Base-by-base conservation (phyloP, 64 coral and sea anemone species). In the Montipora cactus region DNA sequence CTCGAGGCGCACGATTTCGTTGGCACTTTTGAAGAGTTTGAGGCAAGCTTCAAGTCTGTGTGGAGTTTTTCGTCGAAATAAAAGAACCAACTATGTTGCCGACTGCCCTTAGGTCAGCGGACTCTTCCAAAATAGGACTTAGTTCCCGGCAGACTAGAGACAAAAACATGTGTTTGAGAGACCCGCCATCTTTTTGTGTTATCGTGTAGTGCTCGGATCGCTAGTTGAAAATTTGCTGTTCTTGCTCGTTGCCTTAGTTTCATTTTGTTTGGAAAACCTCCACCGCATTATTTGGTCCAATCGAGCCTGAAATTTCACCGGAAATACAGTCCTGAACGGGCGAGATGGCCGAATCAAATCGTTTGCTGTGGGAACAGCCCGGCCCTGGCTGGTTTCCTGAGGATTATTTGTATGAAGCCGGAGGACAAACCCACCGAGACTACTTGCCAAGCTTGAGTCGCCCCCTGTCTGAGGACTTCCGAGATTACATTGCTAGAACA, bases 311-410 rank as follows among this genome's bases (percentile, higher is more conserved):
- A 12, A 64, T 62, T 78, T 66, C 20, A 77, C 74, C 16, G 57
- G 88, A 79, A 78, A 77, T 89, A 75, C 80, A 18, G 80, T 83
- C 57, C 80, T 83, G 45, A 83, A 67, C 59, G 57, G 45, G 79
- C 23, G 58, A 83, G 80, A 83, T 83, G 58, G 80, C 80, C 21
- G 80, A 83, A 83, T 83, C 80, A 83, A 83, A 83, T 83, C 59
- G 58, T 83, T 66, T 59, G 28, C 80, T 44, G 57, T 83, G 57
- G 57, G 80, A 83, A 45, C 80, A 67, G 45, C 57, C 57, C 44
- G 12, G 21, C 80, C 80, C 80, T 23, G 70, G 45, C 57, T 83
- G 80, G 80, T 83, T 83, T 83, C 22, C 80, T 64, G 58, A 67
- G 23, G 22, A 44, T 83, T 83, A 83, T 23, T 83, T 83, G 57